A percentile compares a stretch with the other conserved stretches of the same genome.
phyloP scores from a whole-genome alignment of 1,140 invertebrate species.

The Monomorium pharaonis region DNA sequence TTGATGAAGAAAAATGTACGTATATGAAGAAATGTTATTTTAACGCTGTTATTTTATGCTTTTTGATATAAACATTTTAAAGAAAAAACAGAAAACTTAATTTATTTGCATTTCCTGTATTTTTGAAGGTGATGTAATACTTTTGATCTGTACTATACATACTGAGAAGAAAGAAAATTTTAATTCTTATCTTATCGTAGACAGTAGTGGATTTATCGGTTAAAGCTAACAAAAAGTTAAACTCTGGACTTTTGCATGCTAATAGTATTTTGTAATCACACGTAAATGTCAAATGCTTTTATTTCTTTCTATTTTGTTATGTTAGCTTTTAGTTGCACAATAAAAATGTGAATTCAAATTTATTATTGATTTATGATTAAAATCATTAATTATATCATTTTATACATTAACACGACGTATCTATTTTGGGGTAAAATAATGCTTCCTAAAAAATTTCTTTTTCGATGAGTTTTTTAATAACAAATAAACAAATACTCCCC shows the following conservation, averaged over 20 bases:
- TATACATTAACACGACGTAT: background rate
- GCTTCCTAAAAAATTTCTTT: background rate
- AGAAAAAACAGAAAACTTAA: too few species aligned
- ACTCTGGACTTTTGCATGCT: background rate
- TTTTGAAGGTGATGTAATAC: too few species aligned
- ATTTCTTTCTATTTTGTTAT: background rate
- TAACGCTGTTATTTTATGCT: too few species aligned
- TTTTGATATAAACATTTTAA: too few species aligned
- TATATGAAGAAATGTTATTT: too few species aligned
- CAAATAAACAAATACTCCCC: background rate
- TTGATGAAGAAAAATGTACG: too few species aligned
- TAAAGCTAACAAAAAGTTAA: background rate
- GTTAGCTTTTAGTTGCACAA: background rate
- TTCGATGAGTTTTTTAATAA: background rate
- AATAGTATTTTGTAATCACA: background rate
- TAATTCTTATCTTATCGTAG: slow-evolving; percentile 56
- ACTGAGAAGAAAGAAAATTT: background rate
- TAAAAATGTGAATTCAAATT: background rate
- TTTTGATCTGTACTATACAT: background rate
- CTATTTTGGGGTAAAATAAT: background rate
- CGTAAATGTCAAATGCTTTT: background rate
- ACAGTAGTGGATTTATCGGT: background rate
- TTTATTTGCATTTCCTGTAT: too few species aligned
- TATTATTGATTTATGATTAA: background rate
- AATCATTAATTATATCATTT: background rate